Evolutionary conservation across 2,797 vertebrate genomes (phyloP), one percentile per base, ranked within the genome.

Genomic region (Leptodactylus fallax): DNA sequence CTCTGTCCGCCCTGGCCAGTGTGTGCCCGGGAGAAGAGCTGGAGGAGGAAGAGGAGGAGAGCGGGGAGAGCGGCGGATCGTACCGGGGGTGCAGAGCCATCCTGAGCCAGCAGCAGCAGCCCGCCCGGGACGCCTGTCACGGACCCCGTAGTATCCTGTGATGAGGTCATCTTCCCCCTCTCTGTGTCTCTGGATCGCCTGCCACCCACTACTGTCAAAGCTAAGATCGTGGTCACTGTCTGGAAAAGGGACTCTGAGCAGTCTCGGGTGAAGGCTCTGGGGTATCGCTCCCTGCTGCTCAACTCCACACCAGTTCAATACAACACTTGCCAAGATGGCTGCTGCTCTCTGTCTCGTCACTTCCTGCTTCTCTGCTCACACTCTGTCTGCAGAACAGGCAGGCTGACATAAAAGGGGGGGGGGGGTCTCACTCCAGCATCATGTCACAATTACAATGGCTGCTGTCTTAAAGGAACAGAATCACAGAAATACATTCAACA

Each of bases 211-310:
- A 98, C 97, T 12, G 92, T 96, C 16, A 98, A 98, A 91, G 97
- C 97, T 83, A 98, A 98, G 97, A 97, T 98, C 85, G 97, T 98
- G 92, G 97, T 98, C 89, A 98, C 97, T 0, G 97, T 98, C 77
- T 98, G 97, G 97, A 97, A 97, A 90, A 94, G 93, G 87, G 97
- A 98, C 87, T 94, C 95, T 8, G 97, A 98, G 91, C 96, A 96
- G 58, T 95, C 94, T 0, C 97, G 98, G 92, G 96, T 97, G 74
- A 95, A 95, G 93, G 96, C 97, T 2, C 95, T 97, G 0, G 97
- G 97, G 53, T 98, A 98, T 93, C 94, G 98, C 79, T 95, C 95
- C 65, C 94, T 98, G 91, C 94, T 98, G 85, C 97, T 98, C 92
- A 96, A 96, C 3, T 94, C 96, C 74, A 96, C 96, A 60, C 97